A percentile compares a stretch with the other conserved stretches of the same genome.
phyloP scores from a whole-genome alignment of 2,888 invertebrate genomes.

The Papilio protenor region DNA sequence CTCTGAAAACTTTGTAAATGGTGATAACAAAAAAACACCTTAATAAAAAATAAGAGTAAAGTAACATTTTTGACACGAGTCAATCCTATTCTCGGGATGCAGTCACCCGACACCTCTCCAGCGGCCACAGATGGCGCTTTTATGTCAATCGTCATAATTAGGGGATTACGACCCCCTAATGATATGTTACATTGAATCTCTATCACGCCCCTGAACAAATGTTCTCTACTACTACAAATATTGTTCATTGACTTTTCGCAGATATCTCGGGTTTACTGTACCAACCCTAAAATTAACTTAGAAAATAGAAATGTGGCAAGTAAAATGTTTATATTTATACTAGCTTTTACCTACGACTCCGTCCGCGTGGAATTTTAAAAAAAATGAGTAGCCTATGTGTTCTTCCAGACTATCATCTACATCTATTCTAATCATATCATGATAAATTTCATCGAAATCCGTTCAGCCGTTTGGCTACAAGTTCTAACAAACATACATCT shows the following conservation, averaged over 20 bases:
- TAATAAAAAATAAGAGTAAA: constrained; percentile 5
- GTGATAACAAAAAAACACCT: background rate
- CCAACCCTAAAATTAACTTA: constrained; percentile 38
- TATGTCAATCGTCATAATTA: constrained; percentile 84
- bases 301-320: background rate
- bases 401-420: too few relatives aligned
- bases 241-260: constrained; percentile 67
- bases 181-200: constrained; percentile 81
- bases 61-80: constrained; percentile 38
- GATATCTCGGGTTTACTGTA: constrained; percentile 51
- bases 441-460: too few relatives aligned
- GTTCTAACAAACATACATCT: too few relatives aligned
- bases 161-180: constrained; percentile 81
- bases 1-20: too few relatives aligned
- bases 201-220: constrained; percentile 80
- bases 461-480: too few relatives aligned
- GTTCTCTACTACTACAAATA: constrained; percentile 66
- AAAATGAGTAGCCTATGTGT: too few relatives aligned
- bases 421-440: too few relatives aligned
- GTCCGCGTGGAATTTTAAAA: too few relatives aligned
- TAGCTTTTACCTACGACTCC: too few relatives aligned
- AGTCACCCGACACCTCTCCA: constrained; percentile 79
- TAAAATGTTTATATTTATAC: background rate
- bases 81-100: constrained; percentile 51
- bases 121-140: constrained; percentile 81